phyloP scores from a whole-genome alignment of 2,888 invertebrate species.

The Teleogryllus oceanicus region DNA sequence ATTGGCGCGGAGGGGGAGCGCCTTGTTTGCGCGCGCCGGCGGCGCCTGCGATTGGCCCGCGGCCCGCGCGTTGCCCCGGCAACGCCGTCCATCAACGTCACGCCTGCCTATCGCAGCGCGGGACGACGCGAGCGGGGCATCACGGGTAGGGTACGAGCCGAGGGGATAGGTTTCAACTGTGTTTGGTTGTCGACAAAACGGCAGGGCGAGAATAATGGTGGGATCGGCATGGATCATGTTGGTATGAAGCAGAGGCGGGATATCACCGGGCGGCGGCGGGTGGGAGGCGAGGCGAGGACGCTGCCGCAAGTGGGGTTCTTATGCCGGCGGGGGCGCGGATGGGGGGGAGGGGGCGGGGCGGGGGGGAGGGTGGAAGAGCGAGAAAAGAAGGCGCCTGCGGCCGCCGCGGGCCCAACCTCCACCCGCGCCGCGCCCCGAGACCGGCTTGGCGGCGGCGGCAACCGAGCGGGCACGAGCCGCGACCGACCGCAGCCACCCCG shows the following conservation, averaged over 20 bases:
- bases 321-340: not conserved
- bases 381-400: not conserved
- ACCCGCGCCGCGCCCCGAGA: no score
- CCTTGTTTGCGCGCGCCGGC: not conserved
- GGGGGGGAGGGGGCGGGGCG: not conserved
- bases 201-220: slow-evolving; percentile 29
- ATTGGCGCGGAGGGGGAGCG: not conserved
- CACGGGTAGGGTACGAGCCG: slow-evolving; percentile 25
- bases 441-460: no score
- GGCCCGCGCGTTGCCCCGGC: slow-evolving; percentile 38
- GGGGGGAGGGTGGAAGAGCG: not conserved
- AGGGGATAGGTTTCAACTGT: slow-evolving; percentile 34
- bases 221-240: slow-evolving; percentile 26
- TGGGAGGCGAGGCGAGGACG: slow-evolving; percentile 19
- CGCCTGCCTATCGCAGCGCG: slow-evolving; percentile 42
- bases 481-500: no score
- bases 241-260: slow-evolving; percentile 28
- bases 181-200: slow-evolving; percentile 29
- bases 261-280: slow-evolving; percentile 25
- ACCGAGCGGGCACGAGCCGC: no score
- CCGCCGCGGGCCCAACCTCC: not conserved
- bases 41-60: slow-evolving; percentile 45
- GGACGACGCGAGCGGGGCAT: not conserved
- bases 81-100: slow-evolving; percentile 42
- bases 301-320: slow-evolving; percentile 3